Percentiles rank a stretch among this genome's conserved stretches.
Conservation (phyloP, 2,113 vertebrate genomes). For the Melanotaenia duboulayi region DNA sequence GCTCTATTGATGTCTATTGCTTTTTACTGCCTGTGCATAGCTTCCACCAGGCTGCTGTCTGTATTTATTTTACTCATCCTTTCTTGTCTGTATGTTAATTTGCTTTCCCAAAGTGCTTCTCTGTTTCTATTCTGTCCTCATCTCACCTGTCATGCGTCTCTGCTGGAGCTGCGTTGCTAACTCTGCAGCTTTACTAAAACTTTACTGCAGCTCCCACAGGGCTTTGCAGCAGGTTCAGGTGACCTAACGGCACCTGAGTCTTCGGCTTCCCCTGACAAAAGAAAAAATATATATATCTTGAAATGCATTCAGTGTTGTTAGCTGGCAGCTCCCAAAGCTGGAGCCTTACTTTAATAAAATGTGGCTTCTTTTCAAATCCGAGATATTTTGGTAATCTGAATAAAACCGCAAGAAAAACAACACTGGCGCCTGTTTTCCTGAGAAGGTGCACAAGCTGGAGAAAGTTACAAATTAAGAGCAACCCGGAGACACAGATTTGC, state of each 20-base stretch:
- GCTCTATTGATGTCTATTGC: slow-evolving; percentile 73
- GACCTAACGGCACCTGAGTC: slow-evolving; percentile 62
- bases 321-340: slow-evolving; percentile 61
- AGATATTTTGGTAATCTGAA: slow-evolving; percentile 30
- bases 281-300: too few relatives aligned
- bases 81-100: slow-evolving; percentile 1
- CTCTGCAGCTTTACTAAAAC: slow-evolving; percentile 63
- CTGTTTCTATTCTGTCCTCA: slow-evolving; percentile 26
- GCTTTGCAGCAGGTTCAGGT: slow-evolving; percentile 68
- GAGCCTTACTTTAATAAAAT: background rate
- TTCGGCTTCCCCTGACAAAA: slow-evolving; percentile 37
- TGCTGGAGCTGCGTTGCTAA: slow-evolving; percentile 43
- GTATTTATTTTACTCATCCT: too few relatives aligned
- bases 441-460: slow-evolving; percentile 13
- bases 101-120: background rate
- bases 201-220: slow-evolving; percentile 44
- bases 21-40: slow-evolving; percentile 71
- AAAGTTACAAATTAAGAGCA: slow-evolving; percentile 14
- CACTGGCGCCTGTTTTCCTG: background rate
- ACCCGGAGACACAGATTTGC: background rate
- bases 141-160: slow-evolving; percentile 28
- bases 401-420: slow-evolving; percentile 27
- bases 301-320: slow-evolving; percentile 37
- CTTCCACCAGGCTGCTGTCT: slow-evolving; percentile 50
- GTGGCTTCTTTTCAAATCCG: background rate